Base-by-base conservation (phyloP, 1,140 invertebrate species). In the Micrasema longulum region DNA sequence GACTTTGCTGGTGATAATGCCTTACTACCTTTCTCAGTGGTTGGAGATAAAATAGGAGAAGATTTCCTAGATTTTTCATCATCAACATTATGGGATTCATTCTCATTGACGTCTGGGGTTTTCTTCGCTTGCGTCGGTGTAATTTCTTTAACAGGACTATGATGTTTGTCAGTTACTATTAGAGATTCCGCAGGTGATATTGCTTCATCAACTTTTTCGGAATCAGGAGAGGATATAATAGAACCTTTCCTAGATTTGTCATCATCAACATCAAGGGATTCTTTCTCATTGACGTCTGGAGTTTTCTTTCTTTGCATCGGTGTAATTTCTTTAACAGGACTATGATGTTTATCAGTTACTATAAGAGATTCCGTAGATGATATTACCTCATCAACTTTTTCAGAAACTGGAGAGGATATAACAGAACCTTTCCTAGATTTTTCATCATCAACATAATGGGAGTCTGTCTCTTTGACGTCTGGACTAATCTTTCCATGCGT, bases 191-290 rank as follows among this genome's bases (percentile, higher is more conserved):
- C n/a, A 9, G 62, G 22, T 2, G 16, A 6, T 26, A 35, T 52
- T 18, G 14, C 57, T 35, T 38, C 57, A 62, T 6, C 22, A 16
- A 4, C 26, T 31, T 31, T 31, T 7, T 31, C 26, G 7, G 26
- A 31, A 7, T 2, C 26, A 7, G 26, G 26, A 31, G 2, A 31
- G 26, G 7, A 31, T 2, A 2, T 7, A 31, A 45, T 38, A n/a
- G 35, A 38, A 52, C 16, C 11, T 47, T 48, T 63, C 9, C 60
- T 63, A 26, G 11, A 41, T 23, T 1, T 38, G 11, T 12, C 48
- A n/a, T 52, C 48, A 11, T 55, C 41, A 5, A 26, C 31, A 4
- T 31, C 26, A 31, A 4, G 26, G 2, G 7, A 31, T 31, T 31
- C 7, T 4, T 31, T 7, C 26, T 31, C 7, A n/a, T 47, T n/a